Evolutionary conservation across 2,113 vertebrate genomes (phyloP).

Genomic region (Zeus faber): DNA sequence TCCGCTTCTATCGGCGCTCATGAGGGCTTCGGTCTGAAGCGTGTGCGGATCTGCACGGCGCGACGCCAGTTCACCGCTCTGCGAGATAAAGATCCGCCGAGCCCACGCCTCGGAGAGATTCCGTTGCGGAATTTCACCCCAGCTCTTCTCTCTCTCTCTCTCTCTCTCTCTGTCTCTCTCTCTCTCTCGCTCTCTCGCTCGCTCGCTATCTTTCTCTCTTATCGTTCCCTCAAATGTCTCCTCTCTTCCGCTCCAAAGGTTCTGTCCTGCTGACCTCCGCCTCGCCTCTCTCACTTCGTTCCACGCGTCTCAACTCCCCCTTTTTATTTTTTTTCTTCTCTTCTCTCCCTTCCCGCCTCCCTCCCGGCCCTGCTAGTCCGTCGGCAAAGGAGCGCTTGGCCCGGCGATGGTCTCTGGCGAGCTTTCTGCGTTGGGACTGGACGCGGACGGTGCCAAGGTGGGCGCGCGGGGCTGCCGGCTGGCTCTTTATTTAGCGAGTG

Average conservation of each 20-base stretch:
- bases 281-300: conserved; percentile 20
- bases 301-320: too few relatives aligned
- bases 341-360: background rate
- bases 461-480: conserved; percentile 17
- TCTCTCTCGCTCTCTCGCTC: background rate
- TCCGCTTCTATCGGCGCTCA: conserved; percentile 1
- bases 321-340: conserved; percentile 30
- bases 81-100: conserved; percentile 39
- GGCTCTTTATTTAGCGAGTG: conserved; percentile 21
- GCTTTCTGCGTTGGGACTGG: conserved; percentile 50
- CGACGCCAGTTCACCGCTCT: conserved; percentile 18
- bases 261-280: conserved; percentile 19
- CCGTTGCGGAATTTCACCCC: conserved; percentile 45
- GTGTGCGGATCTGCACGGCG: background rate
- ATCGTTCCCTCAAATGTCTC: conserved; percentile 12
- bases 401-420: conserved; percentile 51
- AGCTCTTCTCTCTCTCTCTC: conserved; percentile 32
- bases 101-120: conserved; percentile 49
- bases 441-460: conserved; percentile 66
- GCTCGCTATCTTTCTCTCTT: background rate
- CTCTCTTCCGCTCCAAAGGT: conserved; percentile 29
- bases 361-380: conserved; percentile 56
- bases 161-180: background rate
- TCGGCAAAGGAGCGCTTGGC: conserved; percentile 49
- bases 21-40: conserved; percentile 2